Conservation (phyloP, 2,888 invertebrate genomes). For the Aphodius sticticus region DNA sequence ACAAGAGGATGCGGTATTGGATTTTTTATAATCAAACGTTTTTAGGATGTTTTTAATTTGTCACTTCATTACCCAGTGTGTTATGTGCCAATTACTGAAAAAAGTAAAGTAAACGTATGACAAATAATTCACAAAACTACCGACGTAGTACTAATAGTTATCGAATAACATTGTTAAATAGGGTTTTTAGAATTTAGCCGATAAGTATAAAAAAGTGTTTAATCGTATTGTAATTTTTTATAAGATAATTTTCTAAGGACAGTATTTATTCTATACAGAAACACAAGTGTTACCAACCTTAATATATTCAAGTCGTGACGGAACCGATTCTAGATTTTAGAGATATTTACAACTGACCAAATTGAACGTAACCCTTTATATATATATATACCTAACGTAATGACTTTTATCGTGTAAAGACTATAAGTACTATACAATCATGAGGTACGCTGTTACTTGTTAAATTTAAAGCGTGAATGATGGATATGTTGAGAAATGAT, state of each 20-base stretch:
- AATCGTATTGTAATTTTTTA: slow-evolving; percentile 21
- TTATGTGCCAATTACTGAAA: background rate
- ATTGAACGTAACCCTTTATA: slow-evolving; percentile 31
- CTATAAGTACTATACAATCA: background rate
- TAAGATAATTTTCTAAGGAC: slow-evolving; percentile 32
- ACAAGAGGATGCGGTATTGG: background rate
- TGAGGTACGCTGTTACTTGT: background rate
- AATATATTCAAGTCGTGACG: slow-evolving; percentile 34
- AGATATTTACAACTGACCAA: slow-evolving; percentile 44
- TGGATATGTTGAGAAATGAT: background rate
- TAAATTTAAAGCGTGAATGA: background rate
- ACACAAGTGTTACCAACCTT: slow-evolving; percentile 44
- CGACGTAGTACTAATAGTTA: background rate
- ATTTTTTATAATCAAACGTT: background rate
- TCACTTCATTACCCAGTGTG: background rate
- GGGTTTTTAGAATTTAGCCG: background rate
- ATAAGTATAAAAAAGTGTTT: background rate
- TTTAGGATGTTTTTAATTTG: background rate
- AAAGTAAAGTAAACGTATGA: slow-evolving; percentile 4
- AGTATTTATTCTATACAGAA: slow-evolving; percentile 41
- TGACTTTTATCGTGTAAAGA: background rate
- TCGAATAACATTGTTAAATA: background rate
- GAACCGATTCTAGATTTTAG: slow-evolving; percentile 39
- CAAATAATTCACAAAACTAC: background rate
- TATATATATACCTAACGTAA: background rate